Conservation (phyloP, 2,888 invertebrate species). For the Sminthurinus aureus region DNA sequence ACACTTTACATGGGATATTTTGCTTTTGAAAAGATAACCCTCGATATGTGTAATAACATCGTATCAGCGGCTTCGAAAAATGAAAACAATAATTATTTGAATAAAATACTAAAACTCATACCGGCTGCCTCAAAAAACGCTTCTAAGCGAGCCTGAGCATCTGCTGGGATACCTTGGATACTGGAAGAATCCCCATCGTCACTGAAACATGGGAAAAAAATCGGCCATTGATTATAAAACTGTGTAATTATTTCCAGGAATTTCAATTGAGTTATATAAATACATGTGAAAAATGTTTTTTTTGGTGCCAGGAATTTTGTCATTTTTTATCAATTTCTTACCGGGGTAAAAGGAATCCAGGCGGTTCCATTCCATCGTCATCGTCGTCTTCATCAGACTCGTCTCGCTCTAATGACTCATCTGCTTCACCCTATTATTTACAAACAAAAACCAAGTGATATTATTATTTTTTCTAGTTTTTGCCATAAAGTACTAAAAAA, state of each 20-base stretch:
- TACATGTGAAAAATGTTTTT: too few species aligned
- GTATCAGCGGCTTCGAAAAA: neutral
- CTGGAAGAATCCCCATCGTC: slow-evolving; percentile 59
- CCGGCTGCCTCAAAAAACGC: slow-evolving; percentile 93
- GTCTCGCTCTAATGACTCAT: slow-evolving; percentile 58
- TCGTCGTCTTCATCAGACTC: slow-evolving; percentile 58
- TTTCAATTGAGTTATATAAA: neutral
- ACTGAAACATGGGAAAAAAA: neutral
- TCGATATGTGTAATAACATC: too few species aligned
- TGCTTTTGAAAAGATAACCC: too few species aligned
- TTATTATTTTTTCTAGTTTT: too few species aligned
- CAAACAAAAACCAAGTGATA: neutral
- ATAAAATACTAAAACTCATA: slow-evolving; percentile 58
- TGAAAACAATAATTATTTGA: neutral
- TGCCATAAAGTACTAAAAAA: too few species aligned
- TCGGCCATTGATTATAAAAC: neutral
- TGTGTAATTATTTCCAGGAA: neutral
- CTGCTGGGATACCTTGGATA: slow-evolving; percentile 56
- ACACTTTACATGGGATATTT: too few species aligned
- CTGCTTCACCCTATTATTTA: slow-evolving; percentile 47
- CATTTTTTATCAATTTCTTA: neutral
- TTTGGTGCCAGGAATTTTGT: too few species aligned
- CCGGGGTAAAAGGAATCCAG: slow-evolving; percentile 57
- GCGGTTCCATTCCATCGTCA: slow-evolving; percentile 57
- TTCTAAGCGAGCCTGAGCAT: slow-evolving; percentile 82